Base-by-base conservation (phyloP, 2,113 vertebrate species). In the Brachypodius melanocephalos region DNA sequence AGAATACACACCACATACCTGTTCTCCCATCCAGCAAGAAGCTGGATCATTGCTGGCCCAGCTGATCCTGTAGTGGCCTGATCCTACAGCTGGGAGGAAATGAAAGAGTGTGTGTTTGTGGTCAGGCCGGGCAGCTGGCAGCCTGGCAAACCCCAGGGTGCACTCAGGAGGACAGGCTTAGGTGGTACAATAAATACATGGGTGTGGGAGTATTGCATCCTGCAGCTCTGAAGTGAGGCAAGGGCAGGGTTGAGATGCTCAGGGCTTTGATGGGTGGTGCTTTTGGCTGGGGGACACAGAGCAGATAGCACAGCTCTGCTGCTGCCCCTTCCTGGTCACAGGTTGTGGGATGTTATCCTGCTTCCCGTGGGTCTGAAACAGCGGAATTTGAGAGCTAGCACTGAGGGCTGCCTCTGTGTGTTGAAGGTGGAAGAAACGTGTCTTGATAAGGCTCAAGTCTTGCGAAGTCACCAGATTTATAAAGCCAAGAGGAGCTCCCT, bases 1-100 rank as follows among this genome's bases (percentile, higher is more conserved):
- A 31, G 40, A 22, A 26, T 51, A 5, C 6, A 3, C 17, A 21
- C 26, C 15, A 6, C 0, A 0, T 69, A 16, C 16, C 5, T 62
- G 55, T 63, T 57, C 28, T 75, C 20, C 46, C 25, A 4, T 49
- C 48, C 36, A 63, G 45, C 54, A 55, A 5, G 22, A 34, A 81
- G 52, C 38, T 46, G 22, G 77, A 31, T 42, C 49, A 5, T 45
- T 48, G n/a, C n/a, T 76, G 67, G 10, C 63, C 38, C 38, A 5
- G 12, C 57, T 66, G 36, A 34, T 68, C 2, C 32, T 46, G 20
- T 7, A 29, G 51, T 55, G 62, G 20, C 29, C 62, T 51, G 58
- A 46, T 79, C 36, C 75, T 58, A 17, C 29, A 88, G 20, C 36
- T 88, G 54, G 29, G 31, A 46, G 26, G 29, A 65, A 80, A 43